Conservation (phyloP, 2,113 vertebrate genomes). For the Pantherophis guttatus region DNA sequence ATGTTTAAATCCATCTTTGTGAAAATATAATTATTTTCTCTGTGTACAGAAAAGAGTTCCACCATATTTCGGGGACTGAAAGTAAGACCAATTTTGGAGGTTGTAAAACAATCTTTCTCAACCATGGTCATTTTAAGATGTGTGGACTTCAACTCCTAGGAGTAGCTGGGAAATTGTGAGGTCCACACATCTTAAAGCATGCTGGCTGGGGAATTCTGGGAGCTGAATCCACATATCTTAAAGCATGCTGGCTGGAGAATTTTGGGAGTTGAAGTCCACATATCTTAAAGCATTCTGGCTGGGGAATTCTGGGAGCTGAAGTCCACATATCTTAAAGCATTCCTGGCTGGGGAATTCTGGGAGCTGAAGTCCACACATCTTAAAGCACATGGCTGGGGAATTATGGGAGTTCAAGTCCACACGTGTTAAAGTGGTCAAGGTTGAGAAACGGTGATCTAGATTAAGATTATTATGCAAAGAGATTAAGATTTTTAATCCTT, state of each 20-base stretch:
- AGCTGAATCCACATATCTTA: not conserved
- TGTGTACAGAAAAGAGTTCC: not conserved
- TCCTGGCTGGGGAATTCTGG: not conserved
- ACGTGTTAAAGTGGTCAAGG: not conserved
- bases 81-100: not conserved
- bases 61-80: not conserved
- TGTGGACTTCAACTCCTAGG: not conserved
- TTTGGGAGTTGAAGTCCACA: not conserved
- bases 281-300: not conserved
- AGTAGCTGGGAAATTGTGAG: not conserved
- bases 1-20: not conserved
- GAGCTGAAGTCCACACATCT: not conserved
- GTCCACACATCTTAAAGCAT: not conserved
- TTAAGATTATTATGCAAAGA: not conserved
- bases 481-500: not conserved
- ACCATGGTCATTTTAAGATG: not conserved
- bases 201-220: no score
- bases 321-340: not conserved
- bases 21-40: not conserved
- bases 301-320: not conserved
- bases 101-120: not conserved
- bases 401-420: not conserved
- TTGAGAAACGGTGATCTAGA: not conserved
- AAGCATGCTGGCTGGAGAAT: not conserved
- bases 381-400: not conserved